Evolutionary conservation across 2,797 vertebrate genomes (phyloP), one percentile per base, ranked within the genome.

Genomic region (Carduelis carduelis): DNA sequence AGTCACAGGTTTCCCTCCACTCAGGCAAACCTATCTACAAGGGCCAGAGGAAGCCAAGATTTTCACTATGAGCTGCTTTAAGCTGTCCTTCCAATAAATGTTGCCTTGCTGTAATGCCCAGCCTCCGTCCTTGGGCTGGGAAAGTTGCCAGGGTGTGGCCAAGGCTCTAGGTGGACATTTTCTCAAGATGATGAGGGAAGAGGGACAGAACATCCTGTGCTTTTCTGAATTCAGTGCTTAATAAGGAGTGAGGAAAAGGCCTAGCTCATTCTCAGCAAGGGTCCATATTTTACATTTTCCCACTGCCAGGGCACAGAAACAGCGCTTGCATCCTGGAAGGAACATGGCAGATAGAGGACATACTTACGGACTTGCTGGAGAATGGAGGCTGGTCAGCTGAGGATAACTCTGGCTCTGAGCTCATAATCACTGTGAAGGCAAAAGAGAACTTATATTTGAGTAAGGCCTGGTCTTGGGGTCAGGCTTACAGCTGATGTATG

Each of bases 91-190:
- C 28, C 69, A 79, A 88, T 72, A 88, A 88, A 69, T 44, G 34
- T 82, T 81, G 55, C 72, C 32, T 82, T 87, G 65, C 59, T 86
- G 5, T 91, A 95, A 55, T 59, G 79, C 50, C 77, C 3, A 26
- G 55, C 28, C 77, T 92, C 75, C 4, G 52, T 93, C 91, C 84
- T 94, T 88, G 64, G 47, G 10, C 83, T 94, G 85, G 93, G 93
- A 95, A 91, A 49, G 41, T 47, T 94, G 90, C 83, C 87, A 90
- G 83, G 88, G 39, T 72, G 68, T 88, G 90, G 83, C 50, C 83
- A 82, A 90, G 91, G 59, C 59, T 93, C 74, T 81, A 86, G 85
- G 59, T 52, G 44, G 80, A 75, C 39, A 4, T 88, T 91, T 92
- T 83, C 61, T 90, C 52, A 81, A 65, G 90, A 86, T 26, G 87